Base-by-base conservation (phyloP, 2,888 invertebrate species). In the Mycogona germanica region DNA sequence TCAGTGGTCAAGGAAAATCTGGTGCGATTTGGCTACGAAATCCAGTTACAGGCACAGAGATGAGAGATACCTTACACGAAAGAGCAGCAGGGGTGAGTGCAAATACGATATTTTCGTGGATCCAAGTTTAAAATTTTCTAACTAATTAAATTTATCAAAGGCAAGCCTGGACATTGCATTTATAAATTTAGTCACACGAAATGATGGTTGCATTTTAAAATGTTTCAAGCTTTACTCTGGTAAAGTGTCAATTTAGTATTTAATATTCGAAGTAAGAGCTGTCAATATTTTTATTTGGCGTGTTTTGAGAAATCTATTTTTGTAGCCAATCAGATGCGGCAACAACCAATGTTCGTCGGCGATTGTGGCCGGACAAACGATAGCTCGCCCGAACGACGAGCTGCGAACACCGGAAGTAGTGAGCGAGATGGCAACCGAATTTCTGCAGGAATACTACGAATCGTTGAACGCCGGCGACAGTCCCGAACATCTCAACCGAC, bases 401-500 rank as follows among this genome's bases (percentile, higher is more conserved):
- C 57, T 62, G 3, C 55, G 68, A 28, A 56, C 63, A 0, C 62
- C 60, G 26, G 82, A 84, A 57, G 84, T 88, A 65, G 77, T 88
- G 4, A 73, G 88, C 55, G 74, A 75, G 50, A 84, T 91, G 59
- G 92, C 92, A 49, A 87, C 87, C 67, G 91, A 92, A 67, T 93
- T 93, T 69, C 76, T 93, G 55, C 86, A 88, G 64, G 91, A 92
- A 72, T 95, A 41, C 19, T 41, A 41, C 21, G 41, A 41, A 19
- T 14, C 9, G 14, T 9, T 41, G 7, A 19, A 41, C 14, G 19
- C 7, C 7, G 19, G 9, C 9, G 19, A 21, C 14, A 41, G 12
- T 41, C 19, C 23, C 19, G 35, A 47, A 19, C 25, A 30, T 19
- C 6, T 12, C n/a, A 17, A 4, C 7, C 28, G 48, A 35, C 17